Evolutionary conservation across 2,888 invertebrate genomes (phyloP).

Genomic region (Actias luna): DNA sequence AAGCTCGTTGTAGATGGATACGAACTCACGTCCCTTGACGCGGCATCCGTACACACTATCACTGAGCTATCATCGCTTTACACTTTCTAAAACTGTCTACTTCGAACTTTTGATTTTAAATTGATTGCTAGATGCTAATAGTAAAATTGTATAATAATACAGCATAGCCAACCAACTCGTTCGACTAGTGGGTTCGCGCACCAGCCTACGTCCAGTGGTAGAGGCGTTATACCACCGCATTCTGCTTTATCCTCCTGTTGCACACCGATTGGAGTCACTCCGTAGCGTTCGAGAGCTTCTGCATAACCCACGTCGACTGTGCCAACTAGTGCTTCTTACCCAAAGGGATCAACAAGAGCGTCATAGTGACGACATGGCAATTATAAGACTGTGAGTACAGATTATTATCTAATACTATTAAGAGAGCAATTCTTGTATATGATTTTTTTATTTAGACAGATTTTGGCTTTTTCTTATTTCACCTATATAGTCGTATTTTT

Average conservation of each 20-base stretch:
- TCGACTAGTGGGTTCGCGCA: conserved; percentile 92
- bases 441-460: too few species aligned
- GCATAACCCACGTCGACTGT: conserved; percentile 89
- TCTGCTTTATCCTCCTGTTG: conserved; percentile 92
- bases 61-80: too few species aligned
- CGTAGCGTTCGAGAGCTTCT: conserved; percentile 91
- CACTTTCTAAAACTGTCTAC: too few species aligned
- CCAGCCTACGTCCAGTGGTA: conserved; percentile 93
- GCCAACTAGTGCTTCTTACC: conserved; percentile 87
- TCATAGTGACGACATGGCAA: conserved; percentile 89
- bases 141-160: conserved; percentile 24
- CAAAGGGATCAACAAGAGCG: conserved; percentile 80
- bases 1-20: too few species aligned
- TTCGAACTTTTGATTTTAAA: neutral
- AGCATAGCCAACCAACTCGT: conserved; percentile 95
- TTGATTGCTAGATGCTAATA: neutral
- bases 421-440: neutral
- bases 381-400: conserved; percentile 87
- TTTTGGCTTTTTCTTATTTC: too few species aligned
- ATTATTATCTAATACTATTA: neutral
- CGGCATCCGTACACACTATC: too few species aligned
- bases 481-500: too few species aligned
- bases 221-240: conserved; percentile 97
- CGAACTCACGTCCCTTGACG: too few species aligned
- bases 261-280: conserved; percentile 92